Evolutionary conservation across 2,888 invertebrate genomes (phyloP).

Genomic region (Dolomedes plantarius): DNA sequence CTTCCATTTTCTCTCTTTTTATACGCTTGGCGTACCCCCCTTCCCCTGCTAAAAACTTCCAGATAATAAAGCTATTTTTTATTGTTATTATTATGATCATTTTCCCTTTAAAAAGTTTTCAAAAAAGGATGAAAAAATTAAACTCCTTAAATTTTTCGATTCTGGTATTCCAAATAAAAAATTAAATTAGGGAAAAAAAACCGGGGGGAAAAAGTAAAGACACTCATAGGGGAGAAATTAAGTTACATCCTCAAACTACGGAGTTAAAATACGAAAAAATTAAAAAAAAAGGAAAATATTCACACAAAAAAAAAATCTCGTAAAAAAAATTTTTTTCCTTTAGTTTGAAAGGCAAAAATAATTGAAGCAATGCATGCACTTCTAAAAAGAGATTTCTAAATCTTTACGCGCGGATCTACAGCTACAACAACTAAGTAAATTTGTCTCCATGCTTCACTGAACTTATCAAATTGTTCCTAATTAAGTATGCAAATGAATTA

Average conservation of each 20-base stretch:
- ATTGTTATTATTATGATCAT: slow-evolving; percentile 43
- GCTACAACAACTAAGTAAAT: slow-evolving; percentile 69
- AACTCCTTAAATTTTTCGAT: slow-evolving; percentile 67
- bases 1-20: slow-evolving; percentile 22
- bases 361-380: slow-evolving; percentile 62
- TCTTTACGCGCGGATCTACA: slow-evolving; percentile 55
- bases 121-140: slow-evolving; percentile 23
- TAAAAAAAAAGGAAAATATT: slow-evolving; percentile 40
- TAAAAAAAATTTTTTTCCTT: slow-evolving; percentile 33
- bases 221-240: slow-evolving; percentile 64
- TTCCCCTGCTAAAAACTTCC: background rate
- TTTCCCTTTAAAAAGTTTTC: slow-evolving; percentile 36
- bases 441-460: slow-evolving; percentile 70
- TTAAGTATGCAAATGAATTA: slow-evolving; percentile 72
- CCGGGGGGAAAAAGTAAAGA: slow-evolving; percentile 34
- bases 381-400: slow-evolving; percentile 66
- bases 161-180: slow-evolving; percentile 52
- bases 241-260: slow-evolving; percentile 67
- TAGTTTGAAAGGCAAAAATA: slow-evolving; percentile 67
- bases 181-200: slow-evolving; percentile 58
- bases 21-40: too few species aligned
- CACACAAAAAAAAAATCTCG: slow-evolving; percentile 31
- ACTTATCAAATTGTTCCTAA: slow-evolving; percentile 72
- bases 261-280: slow-evolving; percentile 66
- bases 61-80: slow-evolving; percentile 55